Evolutionary conservation across 2,797 vertebrate species (phyloP).

Genomic region (Pantherophis vulpinus): DNA sequence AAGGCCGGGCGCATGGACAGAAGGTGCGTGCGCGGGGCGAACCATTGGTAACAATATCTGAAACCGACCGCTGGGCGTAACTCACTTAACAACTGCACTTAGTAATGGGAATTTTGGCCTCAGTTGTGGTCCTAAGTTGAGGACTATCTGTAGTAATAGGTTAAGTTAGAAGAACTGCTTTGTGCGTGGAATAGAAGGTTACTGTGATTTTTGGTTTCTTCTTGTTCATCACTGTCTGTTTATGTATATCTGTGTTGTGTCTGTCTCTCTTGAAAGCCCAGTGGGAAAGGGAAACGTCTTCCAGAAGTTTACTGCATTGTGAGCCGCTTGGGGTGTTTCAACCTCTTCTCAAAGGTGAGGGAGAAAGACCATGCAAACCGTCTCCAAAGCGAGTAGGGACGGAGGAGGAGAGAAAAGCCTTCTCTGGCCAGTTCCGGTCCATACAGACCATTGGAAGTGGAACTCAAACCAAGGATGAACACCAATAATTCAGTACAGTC

Average conservation of each 20-base stretch:
- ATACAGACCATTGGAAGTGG: neutral
- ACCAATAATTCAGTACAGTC: neutral
- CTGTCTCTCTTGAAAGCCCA: constrained; percentile 72
- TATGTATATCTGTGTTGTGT: constrained; percentile 8
- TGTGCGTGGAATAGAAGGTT: neutral
- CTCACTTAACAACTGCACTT: neutral
- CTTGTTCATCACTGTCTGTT: constrained; percentile 4
- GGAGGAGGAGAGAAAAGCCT: neutral
- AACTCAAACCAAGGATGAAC: neutral
- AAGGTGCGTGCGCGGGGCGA: too few relatives aligned
- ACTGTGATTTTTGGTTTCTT: constrained; percentile 10
- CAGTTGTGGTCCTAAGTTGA: neutral
- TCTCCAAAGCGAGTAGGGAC: neutral
- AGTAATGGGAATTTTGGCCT: neutral
- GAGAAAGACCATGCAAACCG: neutral
- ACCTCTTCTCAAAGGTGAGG: constrained; percentile 90
- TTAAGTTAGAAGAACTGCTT: neutral
- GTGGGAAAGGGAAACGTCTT: constrained; percentile 77
- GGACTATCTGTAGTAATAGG: neutral
- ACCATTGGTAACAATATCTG: too few relatives aligned
- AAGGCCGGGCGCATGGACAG: too few relatives aligned
- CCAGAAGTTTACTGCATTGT: constrained; percentile 90
- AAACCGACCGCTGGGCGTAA: neutral
- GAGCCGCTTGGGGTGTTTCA: constrained; percentile 91
- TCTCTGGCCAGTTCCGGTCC: neutral